phyloP scores from a whole-genome alignment of 2,113 vertebrate genomes.

The Bos indicus region DNA sequence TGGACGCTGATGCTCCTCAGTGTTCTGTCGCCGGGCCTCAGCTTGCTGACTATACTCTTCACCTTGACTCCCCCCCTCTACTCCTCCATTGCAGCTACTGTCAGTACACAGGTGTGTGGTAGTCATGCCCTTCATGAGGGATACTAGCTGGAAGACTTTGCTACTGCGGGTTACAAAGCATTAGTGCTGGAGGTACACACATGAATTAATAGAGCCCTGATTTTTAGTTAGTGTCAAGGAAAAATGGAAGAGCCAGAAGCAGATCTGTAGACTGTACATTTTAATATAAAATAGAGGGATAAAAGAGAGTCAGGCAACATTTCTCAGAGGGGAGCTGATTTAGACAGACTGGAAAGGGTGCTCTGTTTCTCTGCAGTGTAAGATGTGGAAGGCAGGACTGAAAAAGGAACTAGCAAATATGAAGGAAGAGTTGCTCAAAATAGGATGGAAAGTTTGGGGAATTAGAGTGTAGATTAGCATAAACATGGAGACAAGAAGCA shows the following conservation, averaged over 20 bases:
- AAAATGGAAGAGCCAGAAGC: neutral
- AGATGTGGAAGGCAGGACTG: neutral
- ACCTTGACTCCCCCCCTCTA: too few species aligned
- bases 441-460: neutral
- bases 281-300: neutral
- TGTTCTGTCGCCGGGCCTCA: neutral
- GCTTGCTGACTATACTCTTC: neutral
- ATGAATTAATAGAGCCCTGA: neutral
- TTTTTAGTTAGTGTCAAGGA: neutral
- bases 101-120: too few species aligned
- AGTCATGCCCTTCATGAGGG: neutral
- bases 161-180: neutral
- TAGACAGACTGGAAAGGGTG: neutral
- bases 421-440: neutral
- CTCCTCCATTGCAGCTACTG: neutral
- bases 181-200: accelerated
- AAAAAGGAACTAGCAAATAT: neutral
- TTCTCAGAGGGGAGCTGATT: neutral
- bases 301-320: neutral
- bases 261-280: neutral
- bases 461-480: neutral
- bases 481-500: neutral
- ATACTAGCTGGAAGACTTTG: too few species aligned
- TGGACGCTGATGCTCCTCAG: neutral
- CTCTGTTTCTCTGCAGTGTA: neutral